Base-by-base conservation (phyloP, 2,888 invertebrate genomes). In the Crepidodera aurea region DNA sequence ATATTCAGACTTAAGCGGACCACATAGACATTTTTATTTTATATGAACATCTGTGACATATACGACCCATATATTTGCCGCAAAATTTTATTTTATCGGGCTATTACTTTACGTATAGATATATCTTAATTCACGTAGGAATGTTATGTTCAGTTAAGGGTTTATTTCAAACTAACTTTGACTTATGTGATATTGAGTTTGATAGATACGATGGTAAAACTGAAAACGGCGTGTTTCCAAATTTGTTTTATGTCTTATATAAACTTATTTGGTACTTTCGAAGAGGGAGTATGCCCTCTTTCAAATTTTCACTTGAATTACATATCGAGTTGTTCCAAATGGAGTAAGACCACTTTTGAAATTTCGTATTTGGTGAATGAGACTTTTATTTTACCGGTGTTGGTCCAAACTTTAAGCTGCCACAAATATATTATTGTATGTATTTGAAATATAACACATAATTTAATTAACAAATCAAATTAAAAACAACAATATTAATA, bases 21-120 rank as follows among this genome's bases (percentile, higher is more conserved):
- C 67, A 65, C 66, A 65, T 68, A 61, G 66, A n/a, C n/a, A 37
- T 25, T 68, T 68, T 61, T 67, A 64, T 66, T 71, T 69, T 69
- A 68, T 69, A 66, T 67, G 56, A 62, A 64, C 62, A 67, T 69
- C 65, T 71, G 69, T 48, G 50, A 67, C 69, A 69, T 69, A 71
- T 71, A 70, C 67, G 70, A 70, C 65, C 71, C 61, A 69, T 69
- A 67, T 67, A 64, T 66, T 62, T 60, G 63, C 62, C 50, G 57
- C 62, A 66, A 63, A 66, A 66, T 63, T 68, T 66, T 60, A 68
- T 66, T 68, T 65, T 65, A 68, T 68, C 16, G 37, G 19, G 40
- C 66, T 68, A 68, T 66, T 65, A 65, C 68, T 66, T 64, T 66
- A 58, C 58, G 60, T 60, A 64, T 55, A 62, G 58, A 67, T 67